A percentile compares a stretch with the other conserved stretches of the same genome.
Conservation (phyloP, 2,797 vertebrate genomes). For the Vespertilio murinus region DNA sequence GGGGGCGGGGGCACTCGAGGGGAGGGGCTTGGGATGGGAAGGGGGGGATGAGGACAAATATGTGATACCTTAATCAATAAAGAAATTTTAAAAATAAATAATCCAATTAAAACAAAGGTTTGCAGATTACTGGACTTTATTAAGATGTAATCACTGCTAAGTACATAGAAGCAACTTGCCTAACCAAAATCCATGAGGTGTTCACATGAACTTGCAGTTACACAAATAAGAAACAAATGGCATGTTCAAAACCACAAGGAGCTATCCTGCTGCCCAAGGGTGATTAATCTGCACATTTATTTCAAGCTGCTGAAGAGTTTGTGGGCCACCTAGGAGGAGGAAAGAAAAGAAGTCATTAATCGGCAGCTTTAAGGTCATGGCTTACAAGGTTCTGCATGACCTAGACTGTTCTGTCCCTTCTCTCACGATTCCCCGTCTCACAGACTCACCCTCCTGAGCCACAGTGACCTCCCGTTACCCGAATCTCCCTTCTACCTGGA, state of each 20-base stretch:
- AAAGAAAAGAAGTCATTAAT: constrained; percentile 33
- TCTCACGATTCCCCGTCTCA: neutral
- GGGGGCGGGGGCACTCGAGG: too few relatives aligned
- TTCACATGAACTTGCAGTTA: constrained; percentile 26
- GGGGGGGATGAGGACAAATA: too few relatives aligned
- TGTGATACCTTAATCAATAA: too few relatives aligned
- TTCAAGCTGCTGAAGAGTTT: constrained; percentile 86
- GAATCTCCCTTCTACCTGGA: neutral
- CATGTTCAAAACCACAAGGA: constrained; percentile 45
- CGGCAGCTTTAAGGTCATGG: neutral
- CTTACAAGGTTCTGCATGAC: neutral
- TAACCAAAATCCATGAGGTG: constrained; percentile 40
- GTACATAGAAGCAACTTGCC: constrained; percentile 34
- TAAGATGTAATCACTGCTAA: constrained; percentile 46
- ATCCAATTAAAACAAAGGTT: neutral
- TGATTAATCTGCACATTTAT: constrained; percentile 64
- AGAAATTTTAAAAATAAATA: neutral
- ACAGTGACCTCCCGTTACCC: neutral
- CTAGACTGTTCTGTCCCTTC: neutral
- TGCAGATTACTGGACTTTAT: constrained; percentile 65
- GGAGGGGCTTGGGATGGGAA: too few relatives aligned
- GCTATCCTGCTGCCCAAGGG: constrained; percentile 20
- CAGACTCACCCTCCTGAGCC: neutral
- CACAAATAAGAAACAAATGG: constrained; percentile 54
- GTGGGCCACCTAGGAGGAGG: constrained; percentile 83